Evolutionary conservation across 2,888 invertebrate species (phyloP).

Genomic region (Nebria brevicollis): DNA sequence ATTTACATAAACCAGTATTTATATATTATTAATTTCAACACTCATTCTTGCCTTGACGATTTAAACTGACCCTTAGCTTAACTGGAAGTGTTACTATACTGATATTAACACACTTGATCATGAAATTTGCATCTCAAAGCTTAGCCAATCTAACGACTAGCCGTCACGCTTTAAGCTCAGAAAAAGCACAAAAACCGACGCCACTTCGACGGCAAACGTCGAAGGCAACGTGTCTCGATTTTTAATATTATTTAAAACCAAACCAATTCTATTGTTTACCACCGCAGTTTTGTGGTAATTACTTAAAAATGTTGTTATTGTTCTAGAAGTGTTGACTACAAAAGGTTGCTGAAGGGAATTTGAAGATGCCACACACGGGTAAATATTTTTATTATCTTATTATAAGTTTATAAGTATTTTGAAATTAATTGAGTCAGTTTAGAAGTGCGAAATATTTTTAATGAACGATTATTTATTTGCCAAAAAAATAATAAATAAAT

Average conservation of each 20-base stretch:
- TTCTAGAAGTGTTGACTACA: not conserved
- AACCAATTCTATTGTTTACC: too few species aligned
- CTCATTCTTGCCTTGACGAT: not conserved
- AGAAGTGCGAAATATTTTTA: too few species aligned
- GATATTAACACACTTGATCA: constrained; percentile 1
- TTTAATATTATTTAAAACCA: too few species aligned
- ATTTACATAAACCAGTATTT: not conserved
- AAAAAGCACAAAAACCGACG: constrained; percentile 25
- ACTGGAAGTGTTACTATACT: not conserved
- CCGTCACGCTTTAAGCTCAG: constrained; percentile 54
- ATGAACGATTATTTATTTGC: not conserved
- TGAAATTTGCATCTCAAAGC: constrained; percentile 56
- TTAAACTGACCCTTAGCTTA: not conserved
- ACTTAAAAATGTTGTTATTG: not conserved
- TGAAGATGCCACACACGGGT: constrained; percentile 40
- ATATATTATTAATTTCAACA: not conserved
- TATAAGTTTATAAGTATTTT: too few species aligned
- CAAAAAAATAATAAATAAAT: not conserved
- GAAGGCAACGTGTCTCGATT: not conserved
- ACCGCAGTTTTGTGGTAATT: too few species aligned
- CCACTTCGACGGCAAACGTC: not conserved
- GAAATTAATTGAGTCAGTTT: too few species aligned
- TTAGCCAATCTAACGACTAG: constrained; percentile 53
- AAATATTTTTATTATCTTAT: not conserved
- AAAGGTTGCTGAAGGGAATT: not conserved